Conservation (phyloP, 2,113 vertebrate genomes). For the Pituophis catenifer region DNA sequence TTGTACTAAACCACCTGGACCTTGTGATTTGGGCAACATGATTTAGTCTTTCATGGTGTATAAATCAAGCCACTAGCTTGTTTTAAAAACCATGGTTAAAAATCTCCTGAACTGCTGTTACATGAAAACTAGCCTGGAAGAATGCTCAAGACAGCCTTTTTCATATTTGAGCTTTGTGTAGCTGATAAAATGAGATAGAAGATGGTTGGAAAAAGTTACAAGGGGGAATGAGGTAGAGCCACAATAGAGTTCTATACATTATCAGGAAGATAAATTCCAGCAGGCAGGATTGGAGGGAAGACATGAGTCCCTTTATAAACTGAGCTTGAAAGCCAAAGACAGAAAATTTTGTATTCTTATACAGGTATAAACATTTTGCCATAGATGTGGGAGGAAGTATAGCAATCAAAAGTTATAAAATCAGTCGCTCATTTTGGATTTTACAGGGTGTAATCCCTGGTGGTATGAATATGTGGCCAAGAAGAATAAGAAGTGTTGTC, state of each 20-base stretch:
- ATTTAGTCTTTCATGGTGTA: not conserved
- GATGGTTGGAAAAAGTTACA: not conserved
- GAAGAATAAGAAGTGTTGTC: not conserved
- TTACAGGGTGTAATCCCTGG: not conserved
- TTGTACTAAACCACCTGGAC: not conserved
- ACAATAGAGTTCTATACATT: not conserved
- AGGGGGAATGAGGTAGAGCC: not conserved
- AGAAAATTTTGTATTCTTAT: not conserved
- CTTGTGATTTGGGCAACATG: not conserved
- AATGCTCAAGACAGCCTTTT: not conserved
- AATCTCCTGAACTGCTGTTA: not conserved
- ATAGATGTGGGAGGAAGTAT: not conserved
- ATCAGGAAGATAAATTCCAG: not conserved
- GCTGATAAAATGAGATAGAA: not conserved
- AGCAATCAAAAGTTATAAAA: not conserved
- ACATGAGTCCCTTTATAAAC: not conserved
- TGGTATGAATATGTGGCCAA: not conserved
- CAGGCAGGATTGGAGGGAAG: not conserved
- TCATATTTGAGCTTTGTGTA: not conserved
- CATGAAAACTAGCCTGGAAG: not conserved
- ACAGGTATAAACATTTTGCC: not conserved
- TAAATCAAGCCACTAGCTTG: not conserved
- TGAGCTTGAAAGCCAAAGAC: not conserved
- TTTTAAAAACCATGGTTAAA: not conserved
- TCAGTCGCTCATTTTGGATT: not conserved